Percentiles rank a stretch among this genome's conserved stretches.
phyloP scores from a whole-genome alignment of 1,140 invertebrate species.

The Cyrtorhinus lividipennis region DNA sequence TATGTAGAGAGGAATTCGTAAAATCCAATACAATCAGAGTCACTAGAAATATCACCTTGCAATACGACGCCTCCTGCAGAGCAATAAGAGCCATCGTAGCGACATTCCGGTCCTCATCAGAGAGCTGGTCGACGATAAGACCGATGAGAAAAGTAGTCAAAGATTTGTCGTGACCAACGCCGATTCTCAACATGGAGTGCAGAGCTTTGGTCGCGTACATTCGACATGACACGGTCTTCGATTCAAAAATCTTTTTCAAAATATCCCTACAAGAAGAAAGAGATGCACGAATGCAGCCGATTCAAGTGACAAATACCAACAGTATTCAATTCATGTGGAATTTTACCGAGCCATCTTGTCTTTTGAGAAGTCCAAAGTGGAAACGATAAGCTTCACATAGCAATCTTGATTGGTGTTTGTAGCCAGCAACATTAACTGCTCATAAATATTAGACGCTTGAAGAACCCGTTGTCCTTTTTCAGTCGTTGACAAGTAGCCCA shows the following conservation, averaged over 20 bases:
- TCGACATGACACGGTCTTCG: constrained; percentile 54
- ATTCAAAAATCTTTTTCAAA: constrained; percentile 49
- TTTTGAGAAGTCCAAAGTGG: constrained; percentile 69
- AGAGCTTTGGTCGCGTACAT: constrained; percentile 83
- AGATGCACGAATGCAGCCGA: no score
- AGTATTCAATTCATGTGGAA: not conserved
- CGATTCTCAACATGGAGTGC: constrained; percentile 63
- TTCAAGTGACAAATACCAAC: not conserved
- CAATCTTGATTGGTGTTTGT: constrained; percentile 73
- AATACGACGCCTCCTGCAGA: constrained; percentile 84
- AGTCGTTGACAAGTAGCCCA: constrained; percentile 71
- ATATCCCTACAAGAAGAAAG: no score
- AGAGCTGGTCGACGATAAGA: constrained; percentile 62
- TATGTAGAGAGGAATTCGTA: no score
- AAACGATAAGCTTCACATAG: constrained; percentile 83
- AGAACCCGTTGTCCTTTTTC: constrained; percentile 54
- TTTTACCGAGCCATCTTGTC: constrained; percentile 51
- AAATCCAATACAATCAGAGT: no score
- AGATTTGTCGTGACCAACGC: constrained; percentile 33
- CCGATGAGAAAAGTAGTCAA: constrained; percentile 63
- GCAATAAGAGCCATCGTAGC: constrained; percentile 61
- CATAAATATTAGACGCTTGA: constrained; percentile 60
- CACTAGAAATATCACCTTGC: constrained; percentile 51
- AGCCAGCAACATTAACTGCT: constrained; percentile 63
- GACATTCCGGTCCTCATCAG: constrained; percentile 60